Conservation (phyloP, 2,888 invertebrate species). For the Coleophora flavipennella region DNA sequence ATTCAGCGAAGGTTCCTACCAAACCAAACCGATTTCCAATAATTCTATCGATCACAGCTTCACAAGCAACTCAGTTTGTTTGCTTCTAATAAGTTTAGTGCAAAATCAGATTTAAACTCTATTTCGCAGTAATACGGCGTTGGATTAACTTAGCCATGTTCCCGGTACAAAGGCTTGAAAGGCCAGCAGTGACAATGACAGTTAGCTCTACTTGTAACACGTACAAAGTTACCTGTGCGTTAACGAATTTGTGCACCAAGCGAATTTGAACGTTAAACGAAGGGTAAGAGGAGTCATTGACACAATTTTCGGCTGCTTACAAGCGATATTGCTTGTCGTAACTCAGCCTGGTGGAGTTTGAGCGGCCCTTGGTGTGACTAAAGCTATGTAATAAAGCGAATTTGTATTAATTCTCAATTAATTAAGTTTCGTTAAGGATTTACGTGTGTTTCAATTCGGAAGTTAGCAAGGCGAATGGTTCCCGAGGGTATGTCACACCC, state of each 20-base stretch:
- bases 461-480: too few relatives aligned
- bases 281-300: slow-evolving; percentile 5
- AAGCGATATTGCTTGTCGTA: background rate
- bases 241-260: slow-evolving; percentile 9
- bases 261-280: slow-evolving; percentile 13
- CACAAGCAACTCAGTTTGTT: too few relatives aligned
- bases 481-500: too few relatives aligned
- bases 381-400: slow-evolving; percentile 36
- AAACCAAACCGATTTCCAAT: too few relatives aligned
- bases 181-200: slow-evolving; percentile 47
- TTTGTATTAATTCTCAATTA: slow-evolving; percentile 36
- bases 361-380: slow-evolving; percentile 37
- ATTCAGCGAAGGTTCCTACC: too few relatives aligned
- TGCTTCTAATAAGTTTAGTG: slow-evolving; percentile 13
- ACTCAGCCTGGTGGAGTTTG: slow-evolving; percentile 40
- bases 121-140: slow-evolving; percentile 34
- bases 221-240: slow-evolving; percentile 18
- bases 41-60: too few relatives aligned
- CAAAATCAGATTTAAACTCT: slow-evolving; percentile 35
- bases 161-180: slow-evolving; percentile 41
- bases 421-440: slow-evolving; percentile 27
- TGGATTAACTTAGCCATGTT: slow-evolving; percentile 42
- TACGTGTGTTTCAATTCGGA: slow-evolving; percentile 10
- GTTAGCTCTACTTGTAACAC: slow-evolving; percentile 43
- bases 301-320: background rate